Percentiles rank a stretch among this genome's conserved stretches.
These are phyloP conservation scores for Alethe diademata DNA, from an alignment of 2,113 vertebrate species.

Conservation along the genomic window DNA sequence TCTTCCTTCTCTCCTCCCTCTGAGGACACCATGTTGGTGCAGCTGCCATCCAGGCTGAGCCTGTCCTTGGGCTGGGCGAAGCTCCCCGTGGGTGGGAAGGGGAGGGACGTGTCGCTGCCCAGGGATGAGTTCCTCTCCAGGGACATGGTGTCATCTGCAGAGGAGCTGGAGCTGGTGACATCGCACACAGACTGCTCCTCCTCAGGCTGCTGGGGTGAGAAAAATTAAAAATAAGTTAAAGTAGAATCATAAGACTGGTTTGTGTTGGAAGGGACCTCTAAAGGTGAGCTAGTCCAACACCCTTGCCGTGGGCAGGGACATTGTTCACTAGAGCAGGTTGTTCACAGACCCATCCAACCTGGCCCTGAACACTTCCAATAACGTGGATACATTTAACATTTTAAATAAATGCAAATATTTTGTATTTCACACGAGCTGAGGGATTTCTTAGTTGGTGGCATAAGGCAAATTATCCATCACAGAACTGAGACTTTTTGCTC, in stretches of 20 bases:
- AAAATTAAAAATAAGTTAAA: background rate
- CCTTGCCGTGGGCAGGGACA: background rate
- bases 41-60: slow-evolving; percentile 73
- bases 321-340: background rate
- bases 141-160: slow-evolving; percentile 86
- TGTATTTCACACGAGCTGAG: background rate
- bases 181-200: slow-evolving; percentile 75
- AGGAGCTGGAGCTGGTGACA: slow-evolving; percentile 85
- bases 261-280: background rate
- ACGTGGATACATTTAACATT: background rate
- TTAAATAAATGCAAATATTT: background rate
- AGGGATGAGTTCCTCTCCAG: slow-evolving; percentile 85
- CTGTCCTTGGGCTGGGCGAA: slow-evolving; percentile 57
- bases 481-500: background rate
- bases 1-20: slow-evolving; percentile 82
- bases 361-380: background rate
- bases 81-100: slow-evolving; percentile 54
- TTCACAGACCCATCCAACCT: background rate
- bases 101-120: slow-evolving; percentile 74
- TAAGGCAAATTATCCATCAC: background rate
- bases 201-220: slow-evolving; percentile 52
- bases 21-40: slow-evolving; percentile 26
- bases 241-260: background rate
- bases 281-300: background rate
- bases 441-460: background rate